Conservation (phyloP, 1,140 invertebrate genomes). For the Carposina sasakii region DNA sequence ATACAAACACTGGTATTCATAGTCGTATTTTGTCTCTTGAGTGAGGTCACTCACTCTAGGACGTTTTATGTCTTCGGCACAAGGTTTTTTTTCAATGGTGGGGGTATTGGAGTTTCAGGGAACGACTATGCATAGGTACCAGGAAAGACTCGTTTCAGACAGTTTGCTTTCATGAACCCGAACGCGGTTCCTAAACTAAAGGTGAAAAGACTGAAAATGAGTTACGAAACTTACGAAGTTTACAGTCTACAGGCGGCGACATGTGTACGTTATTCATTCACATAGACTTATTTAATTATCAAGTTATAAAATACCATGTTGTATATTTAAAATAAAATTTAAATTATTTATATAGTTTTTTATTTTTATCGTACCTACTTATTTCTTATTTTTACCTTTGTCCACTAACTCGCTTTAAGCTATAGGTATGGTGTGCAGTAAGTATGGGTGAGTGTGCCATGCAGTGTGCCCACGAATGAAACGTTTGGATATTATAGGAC, state of each 20-base stretch:
- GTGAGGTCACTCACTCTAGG: background rate
- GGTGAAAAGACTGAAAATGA: conserved; percentile 39
- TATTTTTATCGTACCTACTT: too few species aligned
- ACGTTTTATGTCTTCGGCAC: background rate
- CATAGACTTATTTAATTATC: conserved; percentile 57
- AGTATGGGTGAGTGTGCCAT: too few species aligned
- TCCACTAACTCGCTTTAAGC: too few species aligned
- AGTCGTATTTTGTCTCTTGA: background rate
- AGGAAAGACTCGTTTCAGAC: background rate
- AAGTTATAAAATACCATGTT: conserved; percentile 63
- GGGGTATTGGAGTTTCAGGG: background rate
- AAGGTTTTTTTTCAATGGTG: background rate
- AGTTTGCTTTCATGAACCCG: background rate
- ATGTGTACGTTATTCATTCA: conserved; percentile 43
- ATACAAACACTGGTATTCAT: too few species aligned
- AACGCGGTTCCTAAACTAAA: conserved; percentile 10
- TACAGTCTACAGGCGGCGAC: conserved; percentile 14
- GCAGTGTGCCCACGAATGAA: too few species aligned
- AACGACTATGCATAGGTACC: background rate
- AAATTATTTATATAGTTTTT: conserved; percentile 42
- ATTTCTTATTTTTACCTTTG: too few species aligned
- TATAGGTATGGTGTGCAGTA: too few species aligned
- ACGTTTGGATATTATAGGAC: too few species aligned
- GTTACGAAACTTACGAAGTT: conserved; percentile 30
- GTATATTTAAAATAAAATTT: conserved; percentile 58